Evolutionary conservation across 2,113 vertebrate species (phyloP), one percentile per base, ranked within the genome.

Genomic region (Sardina pilchardus): DNA sequence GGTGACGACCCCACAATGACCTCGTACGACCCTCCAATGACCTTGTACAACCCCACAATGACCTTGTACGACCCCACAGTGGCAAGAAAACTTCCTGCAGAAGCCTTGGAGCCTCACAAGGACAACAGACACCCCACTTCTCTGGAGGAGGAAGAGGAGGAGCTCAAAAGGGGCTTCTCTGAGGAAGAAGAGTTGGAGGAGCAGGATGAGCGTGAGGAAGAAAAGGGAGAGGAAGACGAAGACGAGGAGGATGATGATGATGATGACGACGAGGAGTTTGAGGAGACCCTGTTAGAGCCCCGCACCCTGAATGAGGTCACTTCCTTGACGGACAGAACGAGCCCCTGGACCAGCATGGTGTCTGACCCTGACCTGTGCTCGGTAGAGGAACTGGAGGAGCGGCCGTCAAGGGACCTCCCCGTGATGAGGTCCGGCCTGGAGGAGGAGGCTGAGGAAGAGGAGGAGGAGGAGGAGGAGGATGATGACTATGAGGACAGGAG

Each of bases 341-440:
- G 97, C 67, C 97, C 98, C 19, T 98, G 97, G 98, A 98, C 97
- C 90, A 99, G 98, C 84, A 82, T 97, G 36, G 0, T 96, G 16
- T 98, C 98, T 1, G 97, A 97, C 53, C 89, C 48, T 1, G 96
- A 93, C 87, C 82, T 94, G 14, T 89, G 85, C 56, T 91, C 93
- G 80, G 91, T n/a, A 21, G 85, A 16, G 93, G 92, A 78, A 85
- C 21, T 24, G 9, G 83, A 30, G 90, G 87, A 91, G n/a, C 84
- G 56, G 50, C 47, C 59, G 6, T 56, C 39, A n/a, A 50, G 50
- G 24, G 81, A 85, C 43, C 50, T 3, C 16, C 34, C 44, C 16
- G n/a, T 71, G 14, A 78, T 14, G 71, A 36, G 71, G 34, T 78
- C 71, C 14, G 85, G 86, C 85, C 47, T 89, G 44, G 89, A 87